Percentiles rank a stretch among this genome's conserved stretches.
Evolutionary conservation across 2,113 vertebrate genomes (phyloP).

Genomic region (Ornithorhynchus anatinus): DNA sequence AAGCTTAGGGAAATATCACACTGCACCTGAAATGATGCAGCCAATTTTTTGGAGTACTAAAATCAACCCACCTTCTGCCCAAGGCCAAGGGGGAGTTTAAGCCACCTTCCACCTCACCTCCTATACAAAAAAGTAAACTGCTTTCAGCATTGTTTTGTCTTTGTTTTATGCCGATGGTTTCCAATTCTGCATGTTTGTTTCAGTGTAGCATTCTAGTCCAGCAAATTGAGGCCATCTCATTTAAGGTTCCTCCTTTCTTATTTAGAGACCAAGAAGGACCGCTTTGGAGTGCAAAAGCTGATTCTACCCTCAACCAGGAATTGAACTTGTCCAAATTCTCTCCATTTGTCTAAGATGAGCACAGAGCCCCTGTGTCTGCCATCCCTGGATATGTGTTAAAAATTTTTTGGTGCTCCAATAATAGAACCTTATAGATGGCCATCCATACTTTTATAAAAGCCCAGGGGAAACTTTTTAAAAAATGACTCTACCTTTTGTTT

Average conservation of each 20-base stretch:
- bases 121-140: constrained; percentile 65
- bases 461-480: too few relatives aligned
- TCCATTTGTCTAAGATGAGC: constrained; percentile 22
- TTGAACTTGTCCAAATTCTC: constrained; percentile 32
- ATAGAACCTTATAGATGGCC: too few relatives aligned
- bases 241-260: constrained; percentile 47
- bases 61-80: constrained; percentile 62
- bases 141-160: constrained; percentile 64
- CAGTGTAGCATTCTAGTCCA: constrained; percentile 38
- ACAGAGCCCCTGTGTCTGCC: constrained; percentile 29
- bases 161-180: constrained; percentile 75
- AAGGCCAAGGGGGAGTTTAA: constrained; percentile 57
- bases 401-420: constrained; percentile 41
- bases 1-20: constrained; percentile 76
- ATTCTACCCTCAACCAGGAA: constrained; percentile 32
- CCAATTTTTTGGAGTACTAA: constrained; percentile 67
- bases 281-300: constrained; percentile 42
- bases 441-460: too few relatives aligned
- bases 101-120: constrained; percentile 55
- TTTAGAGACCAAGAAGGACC: constrained; percentile 47
- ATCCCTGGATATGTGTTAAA: constrained; percentile 56
- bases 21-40: constrained; percentile 78
- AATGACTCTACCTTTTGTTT: neutral
- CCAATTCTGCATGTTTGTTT: constrained; percentile 62
- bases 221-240: constrained; percentile 49